Evolutionary conservation across 2,797 vertebrate species (phyloP).

Genomic region (Anableps anableps): DNA sequence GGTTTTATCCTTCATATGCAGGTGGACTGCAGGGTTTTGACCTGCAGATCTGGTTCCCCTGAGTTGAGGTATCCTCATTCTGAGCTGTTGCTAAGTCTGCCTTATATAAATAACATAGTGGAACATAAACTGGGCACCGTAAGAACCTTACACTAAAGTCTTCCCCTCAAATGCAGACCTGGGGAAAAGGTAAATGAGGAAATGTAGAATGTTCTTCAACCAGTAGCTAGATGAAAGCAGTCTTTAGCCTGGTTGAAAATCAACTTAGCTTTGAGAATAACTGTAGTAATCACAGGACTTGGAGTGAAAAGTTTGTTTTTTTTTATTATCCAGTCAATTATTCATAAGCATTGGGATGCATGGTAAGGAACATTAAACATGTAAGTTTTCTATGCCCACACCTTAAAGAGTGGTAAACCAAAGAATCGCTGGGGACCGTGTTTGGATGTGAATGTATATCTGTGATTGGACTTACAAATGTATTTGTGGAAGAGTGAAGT

Average conservation of each 20-base stretch:
- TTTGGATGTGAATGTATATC: background rate
- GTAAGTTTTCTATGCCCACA: conserved; percentile 8
- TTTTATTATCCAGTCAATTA: background rate
- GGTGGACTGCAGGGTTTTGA: background rate
- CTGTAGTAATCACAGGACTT: background rate
- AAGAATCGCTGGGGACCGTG: background rate
- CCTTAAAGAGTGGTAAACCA: conserved; percentile 34
- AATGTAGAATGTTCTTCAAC: background rate
- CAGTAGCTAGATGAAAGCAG: background rate
- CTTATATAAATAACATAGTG: background rate
- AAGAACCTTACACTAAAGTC: background rate
- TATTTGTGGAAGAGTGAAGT: conserved; percentile 1
- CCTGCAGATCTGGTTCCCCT: background rate
- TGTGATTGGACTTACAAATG: background rate
- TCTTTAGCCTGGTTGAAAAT: background rate
- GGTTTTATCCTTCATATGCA: background rate
- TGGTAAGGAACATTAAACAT: background rate
- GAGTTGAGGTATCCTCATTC: background rate
- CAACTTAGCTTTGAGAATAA: background rate
- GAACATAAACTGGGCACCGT: background rate
- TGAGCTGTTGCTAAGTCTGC: conserved; percentile 1
- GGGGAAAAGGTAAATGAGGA: background rate
- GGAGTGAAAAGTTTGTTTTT: background rate
- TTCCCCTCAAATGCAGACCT: background rate
- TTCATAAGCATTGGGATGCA: background rate